Evolutionary conservation across 2,113 vertebrate species (phyloP), one percentile per base, ranked within the genome.

Genomic region (Gila orcuttii): DNA sequence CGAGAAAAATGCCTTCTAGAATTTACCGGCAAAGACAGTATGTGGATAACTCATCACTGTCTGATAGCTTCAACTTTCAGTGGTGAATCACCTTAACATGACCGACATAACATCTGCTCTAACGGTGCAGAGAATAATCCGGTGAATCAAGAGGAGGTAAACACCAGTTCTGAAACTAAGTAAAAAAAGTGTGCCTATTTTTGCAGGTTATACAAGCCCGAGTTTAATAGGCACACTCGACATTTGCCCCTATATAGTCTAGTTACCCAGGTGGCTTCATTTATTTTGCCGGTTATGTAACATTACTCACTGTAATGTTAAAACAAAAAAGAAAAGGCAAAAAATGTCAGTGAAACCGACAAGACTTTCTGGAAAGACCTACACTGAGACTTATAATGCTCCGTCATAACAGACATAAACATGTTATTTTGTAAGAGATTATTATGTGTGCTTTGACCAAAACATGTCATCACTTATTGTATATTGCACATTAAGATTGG

Each of bases 201-300:
- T 50, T 13, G 55, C 60, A 62, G 19, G n/a, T 68, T 68, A 76
- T 23, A 6, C 74, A 82, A 82, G 23, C 25, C 23, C 31, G 10
- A 57, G 23, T 77, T 2, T 75, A 79, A 75, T 17, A 33, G 73
- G 11, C 28, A 23, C 11, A 12, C 6, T 15, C 5, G 60, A 28
- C 42, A n/a, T 57, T 76, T 19, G 45, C n/a, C n/a, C 23, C 23
- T 17, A 74, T 42, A 42, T 42, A 42, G 42, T 10, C 42, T 36
- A 69, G 23, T 47, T 47, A 3, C 52, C 81, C 78, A 84, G 52
- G 57, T 83, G 66, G 57, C 55, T 90, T 45, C 64, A 76, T 23
- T 74, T 66, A 69, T 89, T 82, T 88, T 55, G 71, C n/a, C 39
- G 19, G 64, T 88, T 87, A 78, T 76, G 33, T 75, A 85, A 86